These are phyloP conservation scores for Aselliscus stoliczkanus DNA, from an alignment of 2,797 vertebrate genomes.

Conservation along the genomic window DNA sequence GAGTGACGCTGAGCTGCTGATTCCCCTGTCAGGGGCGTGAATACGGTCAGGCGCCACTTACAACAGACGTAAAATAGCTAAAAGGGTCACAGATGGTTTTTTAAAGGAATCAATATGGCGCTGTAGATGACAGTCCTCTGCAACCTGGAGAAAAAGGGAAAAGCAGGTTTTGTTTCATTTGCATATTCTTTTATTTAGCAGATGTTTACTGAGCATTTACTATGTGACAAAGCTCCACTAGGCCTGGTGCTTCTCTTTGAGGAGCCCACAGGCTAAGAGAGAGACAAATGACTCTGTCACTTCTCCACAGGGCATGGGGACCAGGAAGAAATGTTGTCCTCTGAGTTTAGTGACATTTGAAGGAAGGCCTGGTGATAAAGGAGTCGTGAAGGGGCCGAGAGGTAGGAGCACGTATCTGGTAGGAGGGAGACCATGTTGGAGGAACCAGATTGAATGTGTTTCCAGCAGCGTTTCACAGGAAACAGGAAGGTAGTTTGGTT, in stretches of 20 bases:
- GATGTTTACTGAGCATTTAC: neutral
- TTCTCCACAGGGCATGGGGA: rapidly evolving
- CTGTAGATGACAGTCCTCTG: neutral
- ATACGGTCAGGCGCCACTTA: neutral
- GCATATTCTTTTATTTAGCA: neutral
- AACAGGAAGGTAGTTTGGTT: neutral
- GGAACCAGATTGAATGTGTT: neutral
- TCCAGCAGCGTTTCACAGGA: neutral
- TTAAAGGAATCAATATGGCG: neutral
- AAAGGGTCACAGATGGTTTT: neutral
- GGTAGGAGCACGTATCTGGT: rapidly evolving
- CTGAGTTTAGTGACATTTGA: neutral
- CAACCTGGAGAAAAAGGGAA: neutral
- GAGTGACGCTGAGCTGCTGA: neutral
- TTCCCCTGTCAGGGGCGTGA: rapidly evolving
- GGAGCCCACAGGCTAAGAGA: neutral
- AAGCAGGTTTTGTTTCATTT: neutral
- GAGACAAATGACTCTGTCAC: rapidly evolving
- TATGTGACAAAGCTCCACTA: neutral
- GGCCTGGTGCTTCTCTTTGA: neutral
- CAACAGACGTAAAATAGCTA: neutral
- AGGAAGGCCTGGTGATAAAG: neutral
- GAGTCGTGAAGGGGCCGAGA: neutral
- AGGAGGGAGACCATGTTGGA: neutral
- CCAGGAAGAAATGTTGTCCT: rapidly evolving